These are phyloP conservation scores for Atopsyche davidsoni DNA, from an alignment of 1,140 invertebrate genomes.

Conservation along the genomic window DNA sequence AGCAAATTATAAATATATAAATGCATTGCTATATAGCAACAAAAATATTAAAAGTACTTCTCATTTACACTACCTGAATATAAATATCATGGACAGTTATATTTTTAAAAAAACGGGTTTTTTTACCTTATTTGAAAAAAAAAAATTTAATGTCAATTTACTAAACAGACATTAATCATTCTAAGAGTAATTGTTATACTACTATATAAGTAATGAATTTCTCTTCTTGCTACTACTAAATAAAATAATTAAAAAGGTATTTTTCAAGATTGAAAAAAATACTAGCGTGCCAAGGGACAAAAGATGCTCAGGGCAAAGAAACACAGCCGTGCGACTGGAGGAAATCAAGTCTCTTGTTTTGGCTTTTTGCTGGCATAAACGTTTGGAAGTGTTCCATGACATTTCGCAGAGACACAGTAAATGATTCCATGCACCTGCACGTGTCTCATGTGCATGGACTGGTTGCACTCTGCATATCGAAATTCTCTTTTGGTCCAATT, in stretches of 20 bases:
- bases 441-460: neutral
- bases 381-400: neutral
- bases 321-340: neutral
- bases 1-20: no score
- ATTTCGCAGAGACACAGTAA: neutral
- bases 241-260: neutral
- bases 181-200: no score
- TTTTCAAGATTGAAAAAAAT: neutral
- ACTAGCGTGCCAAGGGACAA: neutral
- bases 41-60: no score
- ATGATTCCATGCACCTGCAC: neutral
- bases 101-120: no score
- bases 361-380: neutral
- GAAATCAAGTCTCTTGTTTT: neutral
- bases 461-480: neutral
- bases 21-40: no score
- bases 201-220: neutral
- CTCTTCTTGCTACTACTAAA: neutral
- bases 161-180: no score
- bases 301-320: neutral
- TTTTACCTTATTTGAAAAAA: no score
- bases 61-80: no score
- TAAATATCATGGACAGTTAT: no score
- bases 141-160: no score
- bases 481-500: neutral